Percentiles rank a stretch among this genome's conserved stretches.
Conservation (phyloP, 1,140 invertebrate genomes). For the Solen grandis region DNA sequence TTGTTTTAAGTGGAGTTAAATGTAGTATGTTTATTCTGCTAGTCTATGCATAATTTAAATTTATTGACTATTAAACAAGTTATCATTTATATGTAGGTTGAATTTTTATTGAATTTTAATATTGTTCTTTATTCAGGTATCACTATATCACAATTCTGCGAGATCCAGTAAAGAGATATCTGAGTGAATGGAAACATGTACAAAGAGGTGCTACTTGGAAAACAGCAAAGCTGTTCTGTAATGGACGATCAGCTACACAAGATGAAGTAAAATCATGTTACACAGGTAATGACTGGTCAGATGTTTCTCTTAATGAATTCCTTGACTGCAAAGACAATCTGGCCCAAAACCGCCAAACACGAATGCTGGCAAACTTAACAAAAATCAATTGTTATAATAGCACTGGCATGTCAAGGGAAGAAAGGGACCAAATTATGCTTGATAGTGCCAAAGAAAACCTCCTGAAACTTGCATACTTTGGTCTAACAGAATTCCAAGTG, state of each 20-base stretch:
- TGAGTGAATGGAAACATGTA: conserved; percentile 97
- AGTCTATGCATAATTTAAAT: too few species aligned
- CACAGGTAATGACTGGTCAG: conserved; percentile 82
- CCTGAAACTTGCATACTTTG: conserved; percentile 97
- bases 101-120: too few species aligned
- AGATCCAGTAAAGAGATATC: conserved; percentile 93
- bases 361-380: conserved; percentile 95
- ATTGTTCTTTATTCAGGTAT: conserved; percentile 84
- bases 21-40: too few species aligned
- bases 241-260: conserved; percentile 88
- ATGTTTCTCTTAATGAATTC: conserved; percentile 91
- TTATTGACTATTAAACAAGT: too few species aligned
- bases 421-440: conserved; percentile 90
- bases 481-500: conserved; percentile 96
- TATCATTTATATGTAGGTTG: too few species aligned
- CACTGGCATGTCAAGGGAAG: conserved; percentile 85
- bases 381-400: conserved; percentile 97
- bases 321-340: conserved; percentile 95
- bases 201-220: conserved; percentile 98
- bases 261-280: conserved; percentile 84
- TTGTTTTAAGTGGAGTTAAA: too few species aligned
- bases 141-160: conserved; percentile 98
- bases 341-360: conserved; percentile 96
- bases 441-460: conserved; percentile 97
- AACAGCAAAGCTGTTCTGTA: conserved; percentile 72